These are phyloP conservation scores for Rynchops niger DNA, from an alignment of 2,113 vertebrate genomes.

Conservation along the genomic window DNA sequence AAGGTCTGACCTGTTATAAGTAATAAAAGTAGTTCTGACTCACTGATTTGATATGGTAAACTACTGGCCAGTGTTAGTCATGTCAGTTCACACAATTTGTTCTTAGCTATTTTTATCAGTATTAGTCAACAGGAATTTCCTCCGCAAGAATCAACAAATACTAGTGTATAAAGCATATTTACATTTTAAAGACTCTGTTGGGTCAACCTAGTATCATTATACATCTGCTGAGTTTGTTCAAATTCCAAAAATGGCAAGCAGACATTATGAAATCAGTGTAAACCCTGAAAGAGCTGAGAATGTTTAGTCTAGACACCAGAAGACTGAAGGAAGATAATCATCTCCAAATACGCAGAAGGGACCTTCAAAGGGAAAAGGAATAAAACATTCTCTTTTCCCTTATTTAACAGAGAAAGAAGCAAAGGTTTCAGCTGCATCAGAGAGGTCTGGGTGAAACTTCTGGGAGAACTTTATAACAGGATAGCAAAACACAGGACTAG, in stretches of 20 bases:
- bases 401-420: not conserved
- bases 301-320: slow-evolving; percentile 48
- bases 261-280: not conserved
- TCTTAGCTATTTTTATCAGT: not conserved
- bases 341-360: slow-evolving; percentile 12
- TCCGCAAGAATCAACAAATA: not conserved
- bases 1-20: not conserved
- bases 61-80: not conserved
- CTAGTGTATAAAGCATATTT: not conserved
- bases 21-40: not conserved
- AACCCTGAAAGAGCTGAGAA: not conserved
- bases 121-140: slow-evolving; percentile 1
- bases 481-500: not conserved
- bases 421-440: not conserved
- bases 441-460: not conserved
- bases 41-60: not conserved
- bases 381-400: not conserved
- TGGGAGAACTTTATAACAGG: not conserved
- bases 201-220: not conserved
- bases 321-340: slow-evolving; percentile 1
- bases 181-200: not conserved
- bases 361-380: not conserved
- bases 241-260: slow-evolving; percentile 17
- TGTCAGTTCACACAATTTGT: not conserved
- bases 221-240: not conserved